Conservation (phyloP, 2,113 vertebrate genomes). For the Piprites chloris region DNA sequence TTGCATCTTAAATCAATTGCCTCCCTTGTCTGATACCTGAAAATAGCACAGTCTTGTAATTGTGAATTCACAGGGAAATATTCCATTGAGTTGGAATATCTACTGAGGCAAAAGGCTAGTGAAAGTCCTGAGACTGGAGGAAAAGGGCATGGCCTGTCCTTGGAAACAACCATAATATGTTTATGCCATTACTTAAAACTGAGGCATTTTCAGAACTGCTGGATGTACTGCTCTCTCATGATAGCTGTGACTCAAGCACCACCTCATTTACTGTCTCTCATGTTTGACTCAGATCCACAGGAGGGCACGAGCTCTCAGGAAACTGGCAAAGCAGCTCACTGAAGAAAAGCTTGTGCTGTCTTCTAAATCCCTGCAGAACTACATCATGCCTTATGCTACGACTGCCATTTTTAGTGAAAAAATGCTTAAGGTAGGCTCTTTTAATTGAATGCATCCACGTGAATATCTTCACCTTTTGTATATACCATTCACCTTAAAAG, state of each 20-base stretch:
- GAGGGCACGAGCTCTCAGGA: constrained; percentile 89
- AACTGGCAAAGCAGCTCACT: constrained; percentile 87
- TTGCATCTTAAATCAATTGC: neutral
- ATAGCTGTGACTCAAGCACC: neutral
- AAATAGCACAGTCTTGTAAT: neutral
- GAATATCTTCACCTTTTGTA: neutral
- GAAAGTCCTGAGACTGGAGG: neutral
- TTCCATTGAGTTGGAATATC: neutral
- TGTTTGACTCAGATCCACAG: constrained; percentile 84
- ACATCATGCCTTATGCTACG: constrained; percentile 94
- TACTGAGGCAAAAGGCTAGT: neutral
- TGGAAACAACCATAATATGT: neutral
- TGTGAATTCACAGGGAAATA: neutral
- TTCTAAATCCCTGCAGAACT: constrained; percentile 89
- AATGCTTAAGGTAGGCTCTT: constrained; percentile 87
- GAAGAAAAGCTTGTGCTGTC: constrained; percentile 83
- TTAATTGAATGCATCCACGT: neutral
- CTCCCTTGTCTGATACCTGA: neutral
- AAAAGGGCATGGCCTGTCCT: neutral
- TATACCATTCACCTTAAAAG: neutral
- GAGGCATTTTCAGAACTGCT: neutral
- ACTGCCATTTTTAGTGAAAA: constrained; percentile 87
- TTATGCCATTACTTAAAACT: neutral
- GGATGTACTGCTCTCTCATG: accelerated
- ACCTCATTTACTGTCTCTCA: neutral